phyloP scores from a whole-genome alignment of 2,797 vertebrate genomes.

The Sternarchorhynchus goeldii region DNA sequence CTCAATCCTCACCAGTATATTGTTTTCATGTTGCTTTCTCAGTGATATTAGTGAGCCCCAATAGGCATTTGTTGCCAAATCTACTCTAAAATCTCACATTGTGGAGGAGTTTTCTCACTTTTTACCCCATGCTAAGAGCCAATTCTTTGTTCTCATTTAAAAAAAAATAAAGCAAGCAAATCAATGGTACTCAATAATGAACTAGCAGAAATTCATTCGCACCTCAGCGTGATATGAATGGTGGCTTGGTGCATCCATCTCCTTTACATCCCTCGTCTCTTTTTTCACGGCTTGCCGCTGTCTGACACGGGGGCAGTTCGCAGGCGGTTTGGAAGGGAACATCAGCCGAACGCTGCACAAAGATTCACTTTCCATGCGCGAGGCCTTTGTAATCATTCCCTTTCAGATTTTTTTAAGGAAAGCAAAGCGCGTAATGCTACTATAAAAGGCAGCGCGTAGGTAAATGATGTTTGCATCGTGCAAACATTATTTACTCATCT shows the following conservation, averaged over 20 bases:
- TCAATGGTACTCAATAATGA: slow-evolving; percentile 26
- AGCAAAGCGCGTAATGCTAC: slow-evolving; percentile 6
- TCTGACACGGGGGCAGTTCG: slow-evolving; percentile 9
- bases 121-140: too few relatives aligned
- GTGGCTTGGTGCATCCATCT: slow-evolving; percentile 25
- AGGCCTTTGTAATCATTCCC: neutral
- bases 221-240: slow-evolving; percentile 33
- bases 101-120: too few relatives aligned
- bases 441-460: slow-evolving; percentile 13
- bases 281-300: neutral
- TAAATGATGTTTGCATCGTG: neutral
- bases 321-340: slow-evolving; percentile 20
- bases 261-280: neutral
- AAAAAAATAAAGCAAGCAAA: neutral
- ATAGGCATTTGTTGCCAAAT: too few relatives aligned
- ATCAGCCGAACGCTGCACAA: slow-evolving; percentile 15
- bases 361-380: neutral
- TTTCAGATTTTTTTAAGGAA: neutral
- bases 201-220: slow-evolving; percentile 38
- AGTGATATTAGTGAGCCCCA: too few relatives aligned
- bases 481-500: neutral
- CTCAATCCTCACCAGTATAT: too few relatives aligned
- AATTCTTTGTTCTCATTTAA: too few relatives aligned
- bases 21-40: too few relatives aligned
- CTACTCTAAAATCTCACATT: too few relatives aligned